Conservation (phyloP, 2,113 vertebrate species). For the Caretta caretta region DNA sequence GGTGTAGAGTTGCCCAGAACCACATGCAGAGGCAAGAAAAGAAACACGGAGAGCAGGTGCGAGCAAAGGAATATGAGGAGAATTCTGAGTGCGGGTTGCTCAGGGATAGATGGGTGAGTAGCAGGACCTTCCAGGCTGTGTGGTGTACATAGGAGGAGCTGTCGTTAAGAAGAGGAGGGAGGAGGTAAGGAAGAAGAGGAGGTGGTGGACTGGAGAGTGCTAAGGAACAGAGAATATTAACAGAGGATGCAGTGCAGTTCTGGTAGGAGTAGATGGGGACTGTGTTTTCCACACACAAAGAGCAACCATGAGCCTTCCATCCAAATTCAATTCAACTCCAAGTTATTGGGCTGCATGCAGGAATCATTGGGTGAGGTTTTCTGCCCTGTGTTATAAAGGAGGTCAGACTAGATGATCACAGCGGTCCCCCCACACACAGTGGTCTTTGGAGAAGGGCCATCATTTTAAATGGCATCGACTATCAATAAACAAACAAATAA, state of each 20-base stretch:
- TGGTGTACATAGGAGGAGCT: accelerated
- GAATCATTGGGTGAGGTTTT: too few relatives aligned
- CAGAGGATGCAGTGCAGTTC: neutral
- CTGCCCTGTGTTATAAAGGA: too few relatives aligned
- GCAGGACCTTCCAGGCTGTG: too few relatives aligned
- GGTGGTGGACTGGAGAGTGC: neutral
- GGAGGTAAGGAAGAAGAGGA: neutral
- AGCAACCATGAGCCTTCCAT: neutral
- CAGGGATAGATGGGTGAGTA: too few relatives aligned
- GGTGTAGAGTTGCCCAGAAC: neutral
- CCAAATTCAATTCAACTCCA: neutral
- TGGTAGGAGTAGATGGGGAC: neutral
- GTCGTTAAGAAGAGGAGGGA: accelerated
- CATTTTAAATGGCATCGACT: neutral
- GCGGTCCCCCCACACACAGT: too few relatives aligned
- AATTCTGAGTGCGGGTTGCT: too few relatives aligned
- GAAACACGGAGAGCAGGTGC: neutral
- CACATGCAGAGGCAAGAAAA: neutral
- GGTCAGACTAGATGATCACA: neutral
- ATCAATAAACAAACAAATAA: neutral
- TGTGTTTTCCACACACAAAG: neutral
- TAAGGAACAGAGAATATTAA: neutral
- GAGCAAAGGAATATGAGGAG: accelerated
- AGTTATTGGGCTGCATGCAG: too few relatives aligned
- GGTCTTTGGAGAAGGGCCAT: neutral